Conservation (phyloP, 1,140 invertebrate genomes). For the Drosophila repletoides region DNA sequence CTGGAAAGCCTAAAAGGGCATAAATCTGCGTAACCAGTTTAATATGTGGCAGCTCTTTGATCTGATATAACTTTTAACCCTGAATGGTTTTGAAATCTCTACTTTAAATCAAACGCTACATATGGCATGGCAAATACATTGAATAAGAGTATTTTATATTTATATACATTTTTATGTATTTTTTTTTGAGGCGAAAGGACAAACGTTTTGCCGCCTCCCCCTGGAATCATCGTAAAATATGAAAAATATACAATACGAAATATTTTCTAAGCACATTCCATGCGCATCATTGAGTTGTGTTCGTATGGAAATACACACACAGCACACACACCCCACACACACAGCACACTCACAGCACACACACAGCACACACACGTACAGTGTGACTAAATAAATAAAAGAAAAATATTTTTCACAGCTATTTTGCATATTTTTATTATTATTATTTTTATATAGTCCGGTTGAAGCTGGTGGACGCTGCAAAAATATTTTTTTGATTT, state of each 20-base stretch:
- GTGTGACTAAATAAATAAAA: slow-evolving; percentile 76
- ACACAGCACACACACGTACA: neutral
- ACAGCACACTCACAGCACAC: neutral
- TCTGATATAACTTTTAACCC: too few species aligned
- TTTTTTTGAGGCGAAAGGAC: too few species aligned
- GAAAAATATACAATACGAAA: slow-evolving; percentile 58
- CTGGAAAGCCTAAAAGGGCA: too few species aligned
- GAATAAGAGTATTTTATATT: too few species aligned
- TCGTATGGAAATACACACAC: neutral
- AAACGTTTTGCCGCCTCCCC: slow-evolving; percentile 7
- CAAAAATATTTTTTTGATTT: slow-evolving; percentile 21
- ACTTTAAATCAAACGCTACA: slow-evolving; percentile 1
- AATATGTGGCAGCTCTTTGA: too few species aligned
- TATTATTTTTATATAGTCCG: neutral
- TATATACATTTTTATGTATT: too few species aligned
- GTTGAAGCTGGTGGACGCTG: slow-evolving; percentile 12
- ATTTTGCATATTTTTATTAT: slow-evolving; percentile 64
- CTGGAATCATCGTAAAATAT: slow-evolving; percentile 51
- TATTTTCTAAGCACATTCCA: slow-evolving; percentile 62
- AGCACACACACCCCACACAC: neutral
- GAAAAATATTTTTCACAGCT: slow-evolving; percentile 74
- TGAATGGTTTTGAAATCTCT: too few species aligned
- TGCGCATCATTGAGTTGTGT: slow-evolving; percentile 59
- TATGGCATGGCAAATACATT: too few species aligned
- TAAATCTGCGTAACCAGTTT: too few species aligned